phyloP scores from a whole-genome alignment of 2,113 vertebrate genomes.

The Craseonycteris thonglongyai region DNA sequence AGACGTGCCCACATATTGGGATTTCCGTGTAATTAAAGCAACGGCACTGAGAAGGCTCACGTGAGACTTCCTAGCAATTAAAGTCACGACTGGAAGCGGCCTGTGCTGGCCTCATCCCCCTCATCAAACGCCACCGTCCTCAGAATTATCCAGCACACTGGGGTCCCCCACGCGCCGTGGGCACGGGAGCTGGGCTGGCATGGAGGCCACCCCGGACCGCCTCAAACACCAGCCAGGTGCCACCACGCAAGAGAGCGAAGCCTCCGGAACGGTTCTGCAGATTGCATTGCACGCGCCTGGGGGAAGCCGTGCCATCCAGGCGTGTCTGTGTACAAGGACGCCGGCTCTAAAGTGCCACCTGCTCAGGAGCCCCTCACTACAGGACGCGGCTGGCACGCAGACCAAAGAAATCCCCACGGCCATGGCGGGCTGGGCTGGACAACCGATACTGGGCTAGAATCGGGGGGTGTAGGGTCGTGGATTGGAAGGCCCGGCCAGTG shows the following conservation, averaged over 20 bases:
- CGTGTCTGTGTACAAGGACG: background rate
- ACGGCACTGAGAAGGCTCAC: background rate
- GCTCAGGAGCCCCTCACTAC: background rate
- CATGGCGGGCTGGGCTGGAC: background rate
- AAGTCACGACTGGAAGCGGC: background rate
- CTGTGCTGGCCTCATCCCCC: background rate
- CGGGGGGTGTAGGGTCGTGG: fast-evolving
- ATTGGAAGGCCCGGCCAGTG: background rate
- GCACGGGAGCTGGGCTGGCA: fast-evolving
- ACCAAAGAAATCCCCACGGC: background rate
- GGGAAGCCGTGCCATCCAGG: background rate
- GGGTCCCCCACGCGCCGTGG: fast-evolving
- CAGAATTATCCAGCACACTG: background rate
- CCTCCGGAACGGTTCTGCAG: background rate
- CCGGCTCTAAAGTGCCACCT: background rate
- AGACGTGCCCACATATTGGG: conserved; percentile 5
- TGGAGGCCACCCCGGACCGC: background rate
- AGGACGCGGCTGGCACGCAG: background rate
- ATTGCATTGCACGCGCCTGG: background rate
- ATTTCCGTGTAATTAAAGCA: conserved; percentile 23
- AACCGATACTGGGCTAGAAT: background rate
- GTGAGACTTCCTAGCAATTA: too few relatives aligned
- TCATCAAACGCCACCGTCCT: background rate
- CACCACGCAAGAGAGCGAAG: fast-evolving
- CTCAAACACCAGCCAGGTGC: background rate